Evolutionary conservation across 2,888 invertebrate species (phyloP), one percentile per base, ranked within the genome.

Genomic region (Athrips mouffetella): DNA sequence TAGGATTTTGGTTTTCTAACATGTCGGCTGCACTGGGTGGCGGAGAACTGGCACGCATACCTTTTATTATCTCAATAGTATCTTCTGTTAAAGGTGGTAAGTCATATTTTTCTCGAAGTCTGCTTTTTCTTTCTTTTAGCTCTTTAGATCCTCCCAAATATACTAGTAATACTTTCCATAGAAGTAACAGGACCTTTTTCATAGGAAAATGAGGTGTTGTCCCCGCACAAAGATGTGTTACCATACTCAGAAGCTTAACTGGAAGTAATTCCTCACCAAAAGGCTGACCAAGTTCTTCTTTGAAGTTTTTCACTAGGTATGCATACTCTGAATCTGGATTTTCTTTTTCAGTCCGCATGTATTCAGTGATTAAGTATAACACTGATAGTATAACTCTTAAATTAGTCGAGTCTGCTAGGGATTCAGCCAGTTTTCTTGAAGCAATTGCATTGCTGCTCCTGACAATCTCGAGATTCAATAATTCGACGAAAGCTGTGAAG

Each of bases 151-250:
- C 99, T 16, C 99, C 99, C 42, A 99, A 88, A 10, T 96, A 94
- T 1, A 98, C 93, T 45, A 99, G 89, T 50, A 98, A 92, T 7
- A 97, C 91, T 88, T 99, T 99, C 99, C 99, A 99, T 1, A 98
- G 78, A 13, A 99, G 86, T 41, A 99, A 86, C 13, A 99, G 89
- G 7, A 99, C 96, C 86, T 99, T 99, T 77, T 98, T 98, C 93
- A 99, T 98, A 2, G 99, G 99, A 84, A 98, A 99, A 86, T 99
- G 98, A 13, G 98, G 97, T 4, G 97, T 95, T 20, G 94, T 93
- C 1, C 98, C 98, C 62, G 97, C 96, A 82, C 99, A 99, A 73
- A 99, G 97, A 61, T 95, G 92, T 25, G 98, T 98, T 21, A 99
- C 96, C 98, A 99, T 98, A 56, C 96, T 94, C 51, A 99, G 91